phyloP scores from a whole-genome alignment of 1,140 invertebrate genomes.

The Drosophila saltans region DNA sequence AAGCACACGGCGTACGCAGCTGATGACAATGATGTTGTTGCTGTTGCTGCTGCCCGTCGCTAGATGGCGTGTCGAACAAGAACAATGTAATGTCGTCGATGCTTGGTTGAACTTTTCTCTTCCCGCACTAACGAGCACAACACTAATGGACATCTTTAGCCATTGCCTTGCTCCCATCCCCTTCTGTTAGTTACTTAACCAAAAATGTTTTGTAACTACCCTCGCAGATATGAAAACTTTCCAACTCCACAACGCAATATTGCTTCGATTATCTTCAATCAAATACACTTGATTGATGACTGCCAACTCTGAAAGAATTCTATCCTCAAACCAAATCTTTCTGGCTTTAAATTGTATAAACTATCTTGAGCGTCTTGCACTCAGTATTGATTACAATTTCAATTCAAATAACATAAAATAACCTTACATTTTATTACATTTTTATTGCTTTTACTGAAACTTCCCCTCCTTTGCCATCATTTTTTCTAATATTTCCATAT shows the following conservation, averaged over 20 bases:
- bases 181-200: slow-evolving; percentile 58
- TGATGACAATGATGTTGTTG: slow-evolving; percentile 55
- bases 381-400: slow-evolving; percentile 45
- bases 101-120: slow-evolving; percentile 53
- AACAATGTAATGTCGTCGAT: slow-evolving; percentile 61
- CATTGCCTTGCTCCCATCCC: neutral
- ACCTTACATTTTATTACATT: neutral
- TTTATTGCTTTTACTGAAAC: slow-evolving; percentile 2
- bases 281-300: slow-evolving; percentile 74
- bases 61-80: slow-evolving; percentile 75
- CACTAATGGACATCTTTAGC: slow-evolving; percentile 61
- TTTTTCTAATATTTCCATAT: slow-evolving; percentile 53
- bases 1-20: slow-evolving; percentile 45
- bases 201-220: slow-evolving; percentile 51
- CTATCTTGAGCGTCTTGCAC: slow-evolving; percentile 20
- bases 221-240: slow-evolving; percentile 35
- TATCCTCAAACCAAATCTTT: slow-evolving; percentile 15
- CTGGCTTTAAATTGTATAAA: slow-evolving; percentile 44
- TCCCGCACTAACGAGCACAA: slow-evolving; percentile 64
- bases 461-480: slow-evolving; percentile 12
- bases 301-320: slow-evolving; percentile 1
- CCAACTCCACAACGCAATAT: slow-evolving; percentile 51
- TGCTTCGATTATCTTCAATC: slow-evolving; percentile 77
- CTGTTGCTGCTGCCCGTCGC: slow-evolving; percentile 51
- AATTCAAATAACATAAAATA: slow-evolving; percentile 7